A percentile compares a stretch with the other conserved stretches of the same genome.
Evolutionary conservation across 2,888 invertebrate species (phyloP).

Genomic region (Quadroppia sp.): DNA sequence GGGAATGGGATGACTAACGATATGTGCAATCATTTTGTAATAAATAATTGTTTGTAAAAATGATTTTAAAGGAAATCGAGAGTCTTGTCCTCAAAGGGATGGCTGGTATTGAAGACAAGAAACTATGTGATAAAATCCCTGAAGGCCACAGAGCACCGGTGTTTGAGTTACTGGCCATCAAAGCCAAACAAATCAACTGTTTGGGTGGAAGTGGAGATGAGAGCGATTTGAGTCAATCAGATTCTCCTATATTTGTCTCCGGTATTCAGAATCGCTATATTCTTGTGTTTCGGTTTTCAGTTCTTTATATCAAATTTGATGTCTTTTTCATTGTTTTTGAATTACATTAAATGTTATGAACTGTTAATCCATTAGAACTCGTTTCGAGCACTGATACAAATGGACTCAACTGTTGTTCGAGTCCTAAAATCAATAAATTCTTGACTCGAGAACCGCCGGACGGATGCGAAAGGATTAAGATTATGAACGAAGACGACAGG

Average conservation of each 20-base stretch:
- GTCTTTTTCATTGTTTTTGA: too few relatives aligned
- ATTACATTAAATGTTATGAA: too few relatives aligned
- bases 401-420: constrained; percentile 60
- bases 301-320: too few relatives aligned
- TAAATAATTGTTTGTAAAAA: constrained; percentile 3
- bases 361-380: background rate
- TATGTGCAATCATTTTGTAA: too few relatives aligned
- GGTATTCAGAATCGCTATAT: background rate
- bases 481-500: constrained; percentile 60
- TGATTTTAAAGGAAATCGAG: constrained; percentile 62
- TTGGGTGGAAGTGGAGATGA: constrained; percentile 37
- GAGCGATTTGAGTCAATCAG: constrained; percentile 23
- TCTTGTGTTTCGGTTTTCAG: too few relatives aligned
- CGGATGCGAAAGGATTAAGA: constrained; percentile 77
- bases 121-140: constrained; percentile 64
- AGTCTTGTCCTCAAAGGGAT: constrained; percentile 64
- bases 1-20: too few relatives aligned
- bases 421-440: constrained; percentile 78
- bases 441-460: constrained; percentile 81
- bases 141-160: constrained; percentile 81
- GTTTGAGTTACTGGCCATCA: constrained; percentile 62
- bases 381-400: constrained; percentile 29
- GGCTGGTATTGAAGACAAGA: constrained; percentile 46
- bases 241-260: background rate
- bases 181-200: constrained; percentile 61